Conservation (phyloP, 1,140 invertebrate species). For the Sitophilus oryzae region DNA sequence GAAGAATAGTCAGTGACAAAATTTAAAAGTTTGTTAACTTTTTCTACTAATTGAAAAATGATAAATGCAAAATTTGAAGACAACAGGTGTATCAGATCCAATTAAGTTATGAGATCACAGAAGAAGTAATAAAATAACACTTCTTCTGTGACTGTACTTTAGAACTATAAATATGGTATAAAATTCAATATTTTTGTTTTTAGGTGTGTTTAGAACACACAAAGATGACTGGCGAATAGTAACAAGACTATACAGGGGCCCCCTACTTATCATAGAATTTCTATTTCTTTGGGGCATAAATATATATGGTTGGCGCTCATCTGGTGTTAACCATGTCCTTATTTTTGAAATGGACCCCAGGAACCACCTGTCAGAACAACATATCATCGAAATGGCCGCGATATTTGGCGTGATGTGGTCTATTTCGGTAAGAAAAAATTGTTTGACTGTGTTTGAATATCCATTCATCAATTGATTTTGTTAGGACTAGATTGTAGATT, state of each 20-base stretch:
- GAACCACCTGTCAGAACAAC: conserved; percentile 93
- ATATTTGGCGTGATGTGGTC: conserved; percentile 96
- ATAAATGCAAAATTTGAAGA: too few relatives aligned
- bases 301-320: conserved; percentile 96
- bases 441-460: too few relatives aligned
- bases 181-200: conserved; percentile 33
- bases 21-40: too few relatives aligned
- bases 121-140: too few relatives aligned
- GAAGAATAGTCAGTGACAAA: too few relatives aligned
- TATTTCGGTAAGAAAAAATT: conserved; percentile 54
- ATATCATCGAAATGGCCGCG: conserved; percentile 92
- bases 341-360: conserved; percentile 98
- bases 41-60: too few relatives aligned
- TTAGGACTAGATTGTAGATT: too few relatives aligned
- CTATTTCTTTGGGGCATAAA: conserved; percentile 96
- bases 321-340: conserved; percentile 97
- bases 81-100: too few relatives aligned
- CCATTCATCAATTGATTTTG: too few relatives aligned
- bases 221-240: conserved; percentile 72
- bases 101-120: too few relatives aligned
- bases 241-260: conserved; percentile 84
- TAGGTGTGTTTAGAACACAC: conserved; percentile 63
- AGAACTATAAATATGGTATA: not conserved
- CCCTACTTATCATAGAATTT: conserved; percentile 87
- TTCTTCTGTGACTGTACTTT: too few relatives aligned